Base-by-base conservation (phyloP, 92 coral and sea anemone species). In the Bergia sp. region DNA sequence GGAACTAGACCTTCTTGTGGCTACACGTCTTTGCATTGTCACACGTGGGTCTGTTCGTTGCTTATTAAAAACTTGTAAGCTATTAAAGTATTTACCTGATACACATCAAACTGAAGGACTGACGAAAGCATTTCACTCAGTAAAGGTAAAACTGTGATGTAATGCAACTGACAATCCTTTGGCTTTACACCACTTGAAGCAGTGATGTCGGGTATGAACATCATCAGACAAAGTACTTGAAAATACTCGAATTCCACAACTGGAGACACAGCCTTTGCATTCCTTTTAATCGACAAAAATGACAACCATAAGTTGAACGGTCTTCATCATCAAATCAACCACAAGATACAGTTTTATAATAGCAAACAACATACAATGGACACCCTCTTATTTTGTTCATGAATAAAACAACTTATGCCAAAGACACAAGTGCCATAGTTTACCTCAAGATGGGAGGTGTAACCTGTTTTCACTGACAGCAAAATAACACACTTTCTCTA, bases 181-280 rank as follows among this genome's bases (percentile, higher is more conserved):
- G 64, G 75, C 21, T 36, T 42, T 16, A n/a, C 79, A 58, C 21
- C 36, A 71, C 53, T 38, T 9, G 78, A 84, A 69, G 67, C 18
- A 18, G 85, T 7, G 10, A 10, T 13, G 6, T 42, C 20, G 12
- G 87, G 87, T 29, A 84, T 37, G 43, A 94, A 90, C 86, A 93
- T 39, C 75, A 95, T 73, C 13, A 74, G 65, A 81, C 95, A 93
- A 42, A 94, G 58, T 81, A 94, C 98, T 37, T 78, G 90, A 75
- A 95, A 93, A 88, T 94, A 95, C 41, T 94, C 92, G 87, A 95
- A 95, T 69, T 95, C 98, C 64, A 94, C 91, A 21, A 89, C 66
- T 39, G 90, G 37, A 43, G 88, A 44, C 2, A 77, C 76, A n/a
- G 73, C 44, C 42, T 92, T 84, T 37, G 10, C 67, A 71, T 84